Conservation (phyloP, 2,113 vertebrate genomes). For the Heterotilapia buettikoferi region DNA sequence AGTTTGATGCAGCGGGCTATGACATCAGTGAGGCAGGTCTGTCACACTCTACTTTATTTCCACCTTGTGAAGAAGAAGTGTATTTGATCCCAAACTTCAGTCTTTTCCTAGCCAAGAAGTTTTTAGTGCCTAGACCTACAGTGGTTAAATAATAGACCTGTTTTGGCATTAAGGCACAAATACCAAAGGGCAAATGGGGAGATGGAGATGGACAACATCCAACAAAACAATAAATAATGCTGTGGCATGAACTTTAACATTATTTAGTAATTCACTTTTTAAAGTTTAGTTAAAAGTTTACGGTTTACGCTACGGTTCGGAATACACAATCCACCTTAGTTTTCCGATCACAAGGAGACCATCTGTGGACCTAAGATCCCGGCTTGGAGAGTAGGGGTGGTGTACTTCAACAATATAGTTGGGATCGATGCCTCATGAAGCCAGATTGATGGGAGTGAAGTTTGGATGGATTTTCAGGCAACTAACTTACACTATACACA, state of each 20-base stretch:
- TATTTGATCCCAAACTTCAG: not conserved
- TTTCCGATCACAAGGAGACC: accelerated
- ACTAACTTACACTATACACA: not conserved
- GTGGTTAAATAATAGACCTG: not conserved
- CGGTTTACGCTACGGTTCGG: accelerated
- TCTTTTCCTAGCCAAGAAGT: not conserved
- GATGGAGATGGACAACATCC: not conserved
- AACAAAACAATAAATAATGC: not conserved
- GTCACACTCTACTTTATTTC: not conserved
- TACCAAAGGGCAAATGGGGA: not conserved
- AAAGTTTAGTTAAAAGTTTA: not conserved
- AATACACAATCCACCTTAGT: not conserved
- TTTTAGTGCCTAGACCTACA: not conserved
- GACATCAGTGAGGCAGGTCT: not conserved
- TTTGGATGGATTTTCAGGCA: not conserved
- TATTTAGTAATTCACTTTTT: not conserved
- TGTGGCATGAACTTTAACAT: not conserved
- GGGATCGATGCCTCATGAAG: accelerated
- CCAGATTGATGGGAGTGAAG: not conserved
- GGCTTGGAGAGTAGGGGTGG: not conserved
- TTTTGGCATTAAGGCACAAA: not conserved
- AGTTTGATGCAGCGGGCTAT: not conserved
- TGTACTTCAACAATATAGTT: not conserved
- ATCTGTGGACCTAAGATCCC: not conserved
- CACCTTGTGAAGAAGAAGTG: not conserved